Conservation (phyloP, 1,140 invertebrate species). For the Cotesia vestalis region DNA sequence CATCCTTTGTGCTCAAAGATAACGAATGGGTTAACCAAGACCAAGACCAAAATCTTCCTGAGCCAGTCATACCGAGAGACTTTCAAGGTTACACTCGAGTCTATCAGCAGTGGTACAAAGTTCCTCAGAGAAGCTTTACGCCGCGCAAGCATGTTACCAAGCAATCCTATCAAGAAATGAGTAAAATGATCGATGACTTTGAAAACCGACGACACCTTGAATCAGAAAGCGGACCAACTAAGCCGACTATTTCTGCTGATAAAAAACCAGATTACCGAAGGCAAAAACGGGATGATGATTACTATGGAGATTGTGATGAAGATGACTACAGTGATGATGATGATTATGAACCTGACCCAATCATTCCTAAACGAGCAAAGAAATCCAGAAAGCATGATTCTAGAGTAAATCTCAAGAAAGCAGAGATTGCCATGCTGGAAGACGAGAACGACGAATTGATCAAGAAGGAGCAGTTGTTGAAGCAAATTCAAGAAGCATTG, state of each 20-base stretch:
- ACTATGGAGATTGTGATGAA: constrained; percentile 19
- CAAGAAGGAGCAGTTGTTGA: constrained; percentile 30
- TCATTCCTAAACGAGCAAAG: neutral
- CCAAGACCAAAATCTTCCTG: too few species aligned
- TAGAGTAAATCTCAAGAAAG: neutral
- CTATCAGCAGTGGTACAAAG: too few species aligned
- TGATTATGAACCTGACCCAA: constrained; percentile 13
- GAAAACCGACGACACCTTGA: too few species aligned
- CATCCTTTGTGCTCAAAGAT: constrained; percentile 24
- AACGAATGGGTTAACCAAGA: constrained; percentile 36
- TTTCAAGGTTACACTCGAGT: too few species aligned
- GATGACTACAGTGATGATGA: constrained; percentile 28
- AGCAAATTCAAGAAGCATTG: constrained; percentile 14
- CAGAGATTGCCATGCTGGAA: constrained; percentile 19
- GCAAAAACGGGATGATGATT: constrained; percentile 20
- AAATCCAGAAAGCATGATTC: neutral
- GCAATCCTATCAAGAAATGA: too few species aligned
- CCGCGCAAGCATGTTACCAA: too few species aligned
- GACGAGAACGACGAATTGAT: constrained; percentile 23
- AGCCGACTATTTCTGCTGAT: too few species aligned
- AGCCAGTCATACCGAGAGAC: neutral
- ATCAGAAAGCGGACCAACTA: too few species aligned
- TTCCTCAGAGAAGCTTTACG: too few species aligned
- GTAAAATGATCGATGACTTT: too few species aligned
- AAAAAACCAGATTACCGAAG: neutral